phyloP scores from a whole-genome alignment of 2,113 vertebrate species.

The Oncorhynchus keta region DNA sequence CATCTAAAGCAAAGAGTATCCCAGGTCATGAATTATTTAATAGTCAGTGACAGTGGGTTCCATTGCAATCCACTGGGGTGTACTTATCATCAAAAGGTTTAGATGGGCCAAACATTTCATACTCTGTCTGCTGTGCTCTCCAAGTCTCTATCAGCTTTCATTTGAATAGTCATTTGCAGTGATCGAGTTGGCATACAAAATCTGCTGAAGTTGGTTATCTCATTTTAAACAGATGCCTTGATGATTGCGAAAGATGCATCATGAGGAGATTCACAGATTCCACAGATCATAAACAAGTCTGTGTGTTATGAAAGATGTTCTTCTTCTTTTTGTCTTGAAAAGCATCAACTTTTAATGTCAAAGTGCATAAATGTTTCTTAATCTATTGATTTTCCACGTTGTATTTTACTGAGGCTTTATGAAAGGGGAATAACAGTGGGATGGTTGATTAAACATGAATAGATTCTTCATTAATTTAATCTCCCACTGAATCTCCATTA shows the following conservation, averaged over 20 bases:
- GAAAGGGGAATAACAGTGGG: neutral
- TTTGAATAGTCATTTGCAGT: neutral
- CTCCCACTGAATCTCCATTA: neutral
- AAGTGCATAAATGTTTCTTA: neutral
- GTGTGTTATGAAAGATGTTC: neutral
- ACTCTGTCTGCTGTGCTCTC: too few relatives aligned
- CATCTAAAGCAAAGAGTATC: too few relatives aligned
- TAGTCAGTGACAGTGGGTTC: neutral
- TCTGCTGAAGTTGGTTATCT: neutral
- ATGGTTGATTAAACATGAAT: neutral
- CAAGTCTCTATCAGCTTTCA: neutral
- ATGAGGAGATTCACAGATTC: neutral
- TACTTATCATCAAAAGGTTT: too few relatives aligned
- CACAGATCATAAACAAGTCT: neutral
- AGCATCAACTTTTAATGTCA: neutral
- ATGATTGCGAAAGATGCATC: neutral
- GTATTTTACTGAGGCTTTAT: neutral
- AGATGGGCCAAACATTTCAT: too few relatives aligned
- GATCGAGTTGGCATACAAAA: neutral
- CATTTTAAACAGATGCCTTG: neutral
- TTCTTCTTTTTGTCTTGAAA: neutral
- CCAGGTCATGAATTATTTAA: too few relatives aligned
- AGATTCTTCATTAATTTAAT: neutral
- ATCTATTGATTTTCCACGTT: neutral
- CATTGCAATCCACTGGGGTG: neutral